Evolutionary conservation across 1,140 invertebrate genomes (phyloP), one percentile per base, ranked within the genome.

Genomic region (Neelides sp.): DNA sequence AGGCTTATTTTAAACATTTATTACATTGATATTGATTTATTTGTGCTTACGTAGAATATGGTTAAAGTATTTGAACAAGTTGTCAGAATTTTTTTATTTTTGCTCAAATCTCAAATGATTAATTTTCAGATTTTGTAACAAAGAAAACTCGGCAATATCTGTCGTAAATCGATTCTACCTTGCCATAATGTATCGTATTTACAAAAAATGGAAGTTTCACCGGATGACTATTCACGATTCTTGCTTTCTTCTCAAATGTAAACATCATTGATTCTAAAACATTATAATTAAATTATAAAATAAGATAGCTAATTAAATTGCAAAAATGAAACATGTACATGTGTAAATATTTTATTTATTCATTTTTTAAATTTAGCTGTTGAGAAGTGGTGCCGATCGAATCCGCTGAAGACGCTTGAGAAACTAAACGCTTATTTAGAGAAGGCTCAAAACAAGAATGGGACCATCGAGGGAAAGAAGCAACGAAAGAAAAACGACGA

Each of bases 191-290:
- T 65, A 70, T 22, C 60, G 66, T 13, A 59, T 75, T 46, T 72
- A 69, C 55, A 61, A 65, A 36, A 64, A 68, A 10, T 75, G 73
- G 73, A 70, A 68, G 58, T 62, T 64, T 4, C 62, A 71, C 46
- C 65, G 66, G 1, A 71, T 71, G 58, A 74, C 72, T 5, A 73
- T 75, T 23, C 58, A 63, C 13, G 71, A 75, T 57, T 72, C 71
- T 13, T 73, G 73, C 46, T 70, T 61, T 64, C 65, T 75, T 28
- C 59, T 75, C 8, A 71, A 72, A 69, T 69, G 73, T 73, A 59
- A 54, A 39, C 32, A 13, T 12, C 28, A 5, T 28, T 23, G n/a
- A 39, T 12, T 32, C 34, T 32, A 35, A 23, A 2, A 1, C 32
- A 20, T 24, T 30, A 19, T n/a, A 4, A 23, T 34, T 12, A 3